A percentile compares a stretch with the other conserved stretches of the same genome.
phyloP scores from a whole-genome alignment of 2,797 vertebrate species.

The Anguilla pacifica region DNA sequence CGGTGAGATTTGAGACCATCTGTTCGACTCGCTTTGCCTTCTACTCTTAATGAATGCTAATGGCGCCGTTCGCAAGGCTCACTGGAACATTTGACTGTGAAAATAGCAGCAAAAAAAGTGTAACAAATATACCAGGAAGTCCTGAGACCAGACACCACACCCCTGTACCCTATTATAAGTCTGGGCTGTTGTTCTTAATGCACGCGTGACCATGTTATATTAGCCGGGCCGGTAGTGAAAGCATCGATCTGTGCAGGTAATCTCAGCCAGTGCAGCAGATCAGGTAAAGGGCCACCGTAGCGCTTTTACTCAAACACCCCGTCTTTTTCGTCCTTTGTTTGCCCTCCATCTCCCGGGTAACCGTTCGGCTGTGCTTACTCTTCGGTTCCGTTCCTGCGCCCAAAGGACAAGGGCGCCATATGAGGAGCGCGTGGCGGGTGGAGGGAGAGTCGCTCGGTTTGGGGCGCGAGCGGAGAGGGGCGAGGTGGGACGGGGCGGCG shows the following conservation, averaged over 20 bases:
- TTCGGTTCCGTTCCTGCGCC: not conserved
- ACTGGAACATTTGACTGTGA: not conserved
- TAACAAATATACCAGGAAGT: not conserved
- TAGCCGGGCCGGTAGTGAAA: too few relatives aligned
- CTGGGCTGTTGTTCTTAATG: not conserved
- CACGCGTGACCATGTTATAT: not conserved
- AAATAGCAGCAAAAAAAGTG: not conserved
- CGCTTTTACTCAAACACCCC: not conserved
- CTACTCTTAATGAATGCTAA: not conserved
- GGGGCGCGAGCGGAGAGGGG: too few relatives aligned
- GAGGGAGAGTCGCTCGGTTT: not conserved
- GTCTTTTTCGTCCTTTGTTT: not conserved
- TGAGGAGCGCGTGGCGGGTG: not conserved
- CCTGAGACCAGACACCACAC: not conserved
- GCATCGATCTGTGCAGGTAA: too few relatives aligned
- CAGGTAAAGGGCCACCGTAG: not conserved
- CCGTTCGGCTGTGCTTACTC: not conserved
- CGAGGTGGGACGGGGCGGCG: not conserved
- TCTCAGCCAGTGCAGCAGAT: not conserved
- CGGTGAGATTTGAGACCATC: constrained; percentile 1
- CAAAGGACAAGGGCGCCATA: not conserved
- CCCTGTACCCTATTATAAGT: not conserved
- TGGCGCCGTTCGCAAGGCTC: not conserved
- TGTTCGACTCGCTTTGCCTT: not conserved
- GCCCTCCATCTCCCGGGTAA: not conserved